Conservation (phyloP, 2,113 vertebrate genomes). For the Isichthys henryi region DNA sequence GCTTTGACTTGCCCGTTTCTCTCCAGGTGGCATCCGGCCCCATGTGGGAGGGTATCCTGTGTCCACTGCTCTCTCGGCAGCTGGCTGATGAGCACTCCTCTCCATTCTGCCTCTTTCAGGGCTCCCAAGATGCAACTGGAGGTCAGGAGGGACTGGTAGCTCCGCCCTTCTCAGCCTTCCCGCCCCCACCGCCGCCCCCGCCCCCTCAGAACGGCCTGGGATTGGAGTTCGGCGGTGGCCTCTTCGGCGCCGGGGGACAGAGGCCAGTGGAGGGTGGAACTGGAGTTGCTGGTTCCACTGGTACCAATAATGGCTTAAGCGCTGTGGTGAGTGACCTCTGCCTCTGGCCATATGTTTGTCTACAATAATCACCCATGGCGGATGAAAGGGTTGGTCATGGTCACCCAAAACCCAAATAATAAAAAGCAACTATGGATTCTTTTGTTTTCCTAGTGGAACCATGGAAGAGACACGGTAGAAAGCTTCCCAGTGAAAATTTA, state of each 20-base stretch:
- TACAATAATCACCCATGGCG: background rate
- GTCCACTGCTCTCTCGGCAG: background rate
- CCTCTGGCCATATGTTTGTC: background rate
- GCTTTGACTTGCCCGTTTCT: constrained; percentile 29
- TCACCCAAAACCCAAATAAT: background rate
- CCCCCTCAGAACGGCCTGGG: constrained; percentile 52
- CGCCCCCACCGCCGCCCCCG: constrained; percentile 64
- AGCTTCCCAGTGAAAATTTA: background rate
- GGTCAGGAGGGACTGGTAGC: constrained; percentile 64
- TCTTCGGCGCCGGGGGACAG: constrained; percentile 51
- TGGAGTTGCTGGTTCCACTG: constrained; percentile 36
- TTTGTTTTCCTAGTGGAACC: background rate
- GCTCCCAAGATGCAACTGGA: constrained; percentile 63
- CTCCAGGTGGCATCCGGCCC: constrained; percentile 14
- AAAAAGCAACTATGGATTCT: background rate
- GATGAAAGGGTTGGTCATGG: background rate
- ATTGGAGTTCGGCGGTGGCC: constrained; percentile 51
- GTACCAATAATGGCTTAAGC: constrained; percentile 41
- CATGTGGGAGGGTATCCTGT: background rate
- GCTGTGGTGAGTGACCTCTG: background rate
- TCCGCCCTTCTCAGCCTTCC: constrained; percentile 63
- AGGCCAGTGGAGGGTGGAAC: constrained; percentile 45
- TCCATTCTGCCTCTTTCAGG: constrained; percentile 36
- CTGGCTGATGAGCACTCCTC: background rate
- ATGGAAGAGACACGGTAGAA: background rate